These are phyloP conservation scores for Suncus etruscus DNA, from an alignment of 2,113 vertebrate genomes.

Conservation along the genomic window DNA sequence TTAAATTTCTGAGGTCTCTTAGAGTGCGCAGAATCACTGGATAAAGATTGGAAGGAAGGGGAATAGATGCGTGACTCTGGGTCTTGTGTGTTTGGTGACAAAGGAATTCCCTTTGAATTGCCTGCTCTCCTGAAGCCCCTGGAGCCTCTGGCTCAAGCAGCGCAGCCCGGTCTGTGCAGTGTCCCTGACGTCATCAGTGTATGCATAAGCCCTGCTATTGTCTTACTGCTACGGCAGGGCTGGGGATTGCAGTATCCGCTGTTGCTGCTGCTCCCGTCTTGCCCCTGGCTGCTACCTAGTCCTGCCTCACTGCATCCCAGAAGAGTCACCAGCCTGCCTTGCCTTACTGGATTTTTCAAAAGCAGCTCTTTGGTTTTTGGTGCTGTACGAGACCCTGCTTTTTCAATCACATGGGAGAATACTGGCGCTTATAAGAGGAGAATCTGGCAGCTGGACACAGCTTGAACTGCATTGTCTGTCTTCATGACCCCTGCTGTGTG, in stretches of 20 bases:
- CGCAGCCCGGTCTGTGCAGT: slow-evolving; percentile 88
- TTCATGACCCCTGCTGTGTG: slow-evolving; percentile 96
- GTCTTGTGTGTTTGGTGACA: slow-evolving; percentile 87
- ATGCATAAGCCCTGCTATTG: slow-evolving; percentile 94
- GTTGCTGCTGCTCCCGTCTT: slow-evolving; percentile 67
- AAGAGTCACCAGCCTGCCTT: slow-evolving; percentile 79
- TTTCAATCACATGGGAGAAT: slow-evolving; percentile 77
- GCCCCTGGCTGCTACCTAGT: slow-evolving; percentile 82
- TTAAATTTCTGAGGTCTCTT: slow-evolving; percentile 63
- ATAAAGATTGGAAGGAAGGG: slow-evolving; percentile 47
- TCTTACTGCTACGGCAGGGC: slow-evolving; percentile 90
- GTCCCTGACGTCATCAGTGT: slow-evolving; percentile 93
- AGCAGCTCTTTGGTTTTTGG: slow-evolving; percentile 74
- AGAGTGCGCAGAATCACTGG: neutral
- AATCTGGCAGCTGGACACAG: slow-evolving; percentile 91
- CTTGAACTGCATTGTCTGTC: slow-evolving; percentile 94
- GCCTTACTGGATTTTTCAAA: slow-evolving; percentile 85
- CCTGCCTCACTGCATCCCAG: slow-evolving; percentile 81
- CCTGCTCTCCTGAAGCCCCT: slow-evolving; percentile 83
- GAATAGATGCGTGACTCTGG: slow-evolving; percentile 79
- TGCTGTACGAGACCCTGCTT: slow-evolving; percentile 82
- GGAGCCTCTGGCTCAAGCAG: slow-evolving; percentile 87
- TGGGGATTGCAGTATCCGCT: slow-evolving; percentile 88
- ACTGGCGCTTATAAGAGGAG: slow-evolving; percentile 86
- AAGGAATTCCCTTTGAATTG: slow-evolving; percentile 87